Evolutionary conservation across 2,888 invertebrate genomes (phyloP), one percentile per base, ranked within the genome.

Genomic region (Ochropleura leucogaster): DNA sequence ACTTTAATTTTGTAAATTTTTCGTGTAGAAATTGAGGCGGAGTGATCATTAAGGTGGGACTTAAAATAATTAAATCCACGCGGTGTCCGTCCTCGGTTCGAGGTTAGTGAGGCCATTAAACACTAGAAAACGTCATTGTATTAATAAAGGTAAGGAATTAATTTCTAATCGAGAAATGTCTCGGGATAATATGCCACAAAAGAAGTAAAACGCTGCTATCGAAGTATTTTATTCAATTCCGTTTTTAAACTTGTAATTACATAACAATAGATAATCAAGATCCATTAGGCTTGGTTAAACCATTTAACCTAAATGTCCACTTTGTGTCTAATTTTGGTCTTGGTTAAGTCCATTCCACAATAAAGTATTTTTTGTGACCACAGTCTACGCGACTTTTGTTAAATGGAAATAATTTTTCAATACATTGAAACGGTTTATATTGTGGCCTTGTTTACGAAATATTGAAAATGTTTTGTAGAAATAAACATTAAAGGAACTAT

Each of bases 301-400:
- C 78, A 74, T 83, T 83, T 73, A 53, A 64, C 72, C 67, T 77
- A 68, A 77, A 80, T 69, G 70, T 74, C 71, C 79, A 80, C 53
- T 84, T 79, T 81, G 57, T 79, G 49, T 62, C 46, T 51, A 69
- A 66, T 44, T 55, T 73, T 83, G 72, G 68, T 63, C 44, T 64
- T 72, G 18, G 46, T 77, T 73, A 16, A 68, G 85, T 57, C 64
- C 42, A 66, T 65, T 72, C 42, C 66, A 83, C 65, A 85, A 60
- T 55, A 65, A 18, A 20, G 12, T 66, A 68, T 64, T 59, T 66
- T 65, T 63, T 57, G 20, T 47, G 18, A 47, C 49, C 53, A 14
- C 14, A 18, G 0, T 53, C 7, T 18, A 53, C 10, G 7, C n/a
- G 14, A 16, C 2, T 53, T 64, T 68, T 51, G 10, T 68, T 12